Base-by-base conservation (phyloP, 1,140 invertebrate genomes). In the Contarinia nasturtii region DNA sequence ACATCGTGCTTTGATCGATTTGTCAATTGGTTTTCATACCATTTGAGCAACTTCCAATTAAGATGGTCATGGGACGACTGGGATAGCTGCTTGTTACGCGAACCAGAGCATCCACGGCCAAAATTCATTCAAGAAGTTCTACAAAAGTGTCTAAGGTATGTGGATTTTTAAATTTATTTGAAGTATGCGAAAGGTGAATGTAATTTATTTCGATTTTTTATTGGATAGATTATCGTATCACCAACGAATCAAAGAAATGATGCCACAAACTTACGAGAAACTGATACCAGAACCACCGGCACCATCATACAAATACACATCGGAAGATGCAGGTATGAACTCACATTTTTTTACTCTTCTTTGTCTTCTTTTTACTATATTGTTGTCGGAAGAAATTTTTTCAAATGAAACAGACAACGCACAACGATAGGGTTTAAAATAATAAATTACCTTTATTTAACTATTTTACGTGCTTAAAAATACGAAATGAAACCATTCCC, bases 21-120 rank as follows among this genome's bases (percentile, higher is more conserved):
- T 66, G 85, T 89, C 2, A 84, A 79, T 59, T 99, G 95, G 95
- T 98, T 99, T 70, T 79, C 89, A 1, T 98, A 98, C 61, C 95
- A 99, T 69, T 73, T 99, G 63, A 98, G 93, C 60, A 98, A 99
- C 68, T 98, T 98, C 59, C 92, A 98, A 66, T 98, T 95, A 58
- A 79, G 90, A 45, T 99, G 95, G 94, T 91, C 86, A 2, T 99
- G 96, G 96, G 86, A 92, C 54, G 89, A 93, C 56, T 94, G 90
- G 88, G 82, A 84, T 56, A 76, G 75, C 40, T 86, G 83, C 56
- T 67, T 89, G 20, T 74, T 80, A 54, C 67, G 89, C n/a, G 90
- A 96, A 63, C 58, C 72, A 12, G 86, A 94, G 54, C 84, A 92
- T 66, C 92, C 94, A 1, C 84, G 91, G 57, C 86, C 89, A n/a